Evolutionary conservation across 1,140 invertebrate species (phyloP).

Genomic region (Lucilia sericata): DNA sequence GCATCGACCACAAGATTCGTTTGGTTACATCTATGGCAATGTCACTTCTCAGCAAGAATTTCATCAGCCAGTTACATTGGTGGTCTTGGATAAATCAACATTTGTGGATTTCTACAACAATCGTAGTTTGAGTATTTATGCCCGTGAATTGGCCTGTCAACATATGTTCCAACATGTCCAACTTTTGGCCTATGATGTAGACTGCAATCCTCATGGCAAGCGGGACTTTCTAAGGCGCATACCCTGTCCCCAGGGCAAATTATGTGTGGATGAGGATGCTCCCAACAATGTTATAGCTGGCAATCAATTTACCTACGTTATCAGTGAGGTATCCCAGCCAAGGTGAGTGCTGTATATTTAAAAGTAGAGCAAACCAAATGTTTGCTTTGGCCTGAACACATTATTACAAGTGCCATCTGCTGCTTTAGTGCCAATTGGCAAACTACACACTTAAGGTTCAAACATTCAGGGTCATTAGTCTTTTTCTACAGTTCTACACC

Average conservation of each 20-base stretch:
- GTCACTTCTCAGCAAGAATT: constrained; percentile 80
- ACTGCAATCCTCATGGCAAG: constrained; percentile 79
- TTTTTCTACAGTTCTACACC: neutral
- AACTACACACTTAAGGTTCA: constrained; percentile 1
- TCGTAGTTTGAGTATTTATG: constrained; percentile 55
- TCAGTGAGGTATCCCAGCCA: constrained; percentile 88
- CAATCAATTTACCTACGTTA: constrained; percentile 94
- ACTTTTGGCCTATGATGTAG: constrained; percentile 83
- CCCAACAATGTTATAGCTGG: constrained; percentile 85
- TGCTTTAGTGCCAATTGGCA: constrained; percentile 28
- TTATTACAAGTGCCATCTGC: neutral
- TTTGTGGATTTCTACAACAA: constrained; percentile 92
- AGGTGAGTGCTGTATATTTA: constrained; percentile 72
- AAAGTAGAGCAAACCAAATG: neutral
- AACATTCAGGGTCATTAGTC: constrained; percentile 19
- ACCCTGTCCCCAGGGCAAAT: constrained; percentile 81
- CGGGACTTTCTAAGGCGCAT: constrained; percentile 90
- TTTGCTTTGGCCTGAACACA: neutral
- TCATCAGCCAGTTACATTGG: constrained; percentile 80
- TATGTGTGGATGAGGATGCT: constrained; percentile 91
- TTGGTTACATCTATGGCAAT: constrained; percentile 96
- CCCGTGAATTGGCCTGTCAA: constrained; percentile 76
- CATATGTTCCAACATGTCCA: constrained; percentile 89
- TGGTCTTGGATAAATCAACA: constrained; percentile 86
- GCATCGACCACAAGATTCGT: constrained; percentile 81